phyloP scores from a whole-genome alignment of 2,888 invertebrate species.

The Panorpa germanica region DNA sequence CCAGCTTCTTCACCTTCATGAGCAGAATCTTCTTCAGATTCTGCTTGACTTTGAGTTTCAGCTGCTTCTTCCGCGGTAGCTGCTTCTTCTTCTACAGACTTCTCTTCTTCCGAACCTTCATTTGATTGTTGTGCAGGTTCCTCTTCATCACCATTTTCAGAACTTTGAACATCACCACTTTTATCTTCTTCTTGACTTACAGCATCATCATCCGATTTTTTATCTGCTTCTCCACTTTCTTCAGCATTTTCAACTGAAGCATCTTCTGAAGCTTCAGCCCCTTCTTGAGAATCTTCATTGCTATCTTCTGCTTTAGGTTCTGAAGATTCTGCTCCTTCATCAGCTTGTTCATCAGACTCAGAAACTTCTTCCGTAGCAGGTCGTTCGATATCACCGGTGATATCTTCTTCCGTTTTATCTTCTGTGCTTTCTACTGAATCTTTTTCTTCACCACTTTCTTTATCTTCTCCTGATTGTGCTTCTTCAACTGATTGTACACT shows the following conservation, averaged over 20 bases:
- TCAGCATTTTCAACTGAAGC: slow-evolving; percentile 11
- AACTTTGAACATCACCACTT: slow-evolving; percentile 9
- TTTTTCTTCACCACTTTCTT: slow-evolving; percentile 30
- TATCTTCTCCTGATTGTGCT: slow-evolving; percentile 25
- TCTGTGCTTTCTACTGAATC: slow-evolving; percentile 13
- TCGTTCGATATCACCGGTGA: slow-evolving; percentile 14
- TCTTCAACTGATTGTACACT: background rate
- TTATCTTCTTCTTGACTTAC: slow-evolving; percentile 10
- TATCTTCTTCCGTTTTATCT: slow-evolving; percentile 15
- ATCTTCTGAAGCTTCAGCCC: slow-evolving; percentile 12
- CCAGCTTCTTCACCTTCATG: slow-evolving; percentile 27
- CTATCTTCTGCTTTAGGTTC: slow-evolving; percentile 14
- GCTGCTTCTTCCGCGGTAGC: slow-evolving; percentile 11
- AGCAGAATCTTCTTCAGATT: slow-evolving; percentile 24
- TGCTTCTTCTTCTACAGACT: slow-evolving; percentile 22
- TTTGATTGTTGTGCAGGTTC: slow-evolving; percentile 19
- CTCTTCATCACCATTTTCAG: slow-evolving; percentile 12
- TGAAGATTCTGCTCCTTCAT: slow-evolving; percentile 17
- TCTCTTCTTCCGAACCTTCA: slow-evolving; percentile 14
- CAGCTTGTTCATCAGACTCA: slow-evolving; percentile 15
- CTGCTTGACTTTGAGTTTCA: slow-evolving; percentile 15
- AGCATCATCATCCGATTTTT: slow-evolving; percentile 14
- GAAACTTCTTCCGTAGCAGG: slow-evolving; percentile 18
- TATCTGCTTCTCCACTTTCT: slow-evolving; percentile 13
- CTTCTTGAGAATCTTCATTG: slow-evolving; percentile 13